Percentiles rank a stretch among this genome's conserved stretches.
Evolutionary conservation across 2,888 invertebrate genomes (phyloP).

Genomic region (Nyleta sp.): DNA sequence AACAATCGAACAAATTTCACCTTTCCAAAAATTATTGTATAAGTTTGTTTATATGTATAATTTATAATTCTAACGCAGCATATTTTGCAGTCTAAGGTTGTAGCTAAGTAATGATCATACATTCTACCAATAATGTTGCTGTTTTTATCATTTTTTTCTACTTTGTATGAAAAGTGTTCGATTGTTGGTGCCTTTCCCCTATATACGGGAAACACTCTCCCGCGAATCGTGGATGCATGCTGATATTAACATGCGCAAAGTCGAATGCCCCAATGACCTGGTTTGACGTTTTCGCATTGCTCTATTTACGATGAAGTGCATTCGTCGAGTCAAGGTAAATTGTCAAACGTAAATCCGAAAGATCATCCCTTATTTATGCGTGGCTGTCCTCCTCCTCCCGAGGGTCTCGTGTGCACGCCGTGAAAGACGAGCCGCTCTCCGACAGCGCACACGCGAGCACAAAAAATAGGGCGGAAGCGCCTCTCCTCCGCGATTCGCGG

Average conservation of each 20-base stretch:
- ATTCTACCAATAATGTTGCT: too few relatives aligned
- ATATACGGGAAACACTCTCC: slow-evolving; percentile 23
- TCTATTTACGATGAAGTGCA: slow-evolving; percentile 55
- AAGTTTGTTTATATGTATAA: too few relatives aligned
- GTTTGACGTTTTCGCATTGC: slow-evolving; percentile 70
- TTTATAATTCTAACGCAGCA: too few relatives aligned
- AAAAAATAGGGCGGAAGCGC: too few relatives aligned
- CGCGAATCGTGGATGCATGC: slow-evolving; percentile 27
- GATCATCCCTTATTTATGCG: slow-evolving; percentile 61
- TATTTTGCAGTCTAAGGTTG: too few relatives aligned
- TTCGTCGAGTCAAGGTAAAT: slow-evolving; percentile 57
- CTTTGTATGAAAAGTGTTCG: too few relatives aligned
- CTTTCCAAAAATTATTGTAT: too few relatives aligned
- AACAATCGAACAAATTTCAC: too few relatives aligned
- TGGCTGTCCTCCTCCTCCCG: slow-evolving; percentile 32
- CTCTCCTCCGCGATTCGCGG: too few relatives aligned
- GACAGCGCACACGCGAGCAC: too few relatives aligned
- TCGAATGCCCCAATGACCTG: slow-evolving; percentile 79
- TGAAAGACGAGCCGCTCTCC: slow-evolving; percentile 19
- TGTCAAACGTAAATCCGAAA: slow-evolving; percentile 58
- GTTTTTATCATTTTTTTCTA: too few relatives aligned
- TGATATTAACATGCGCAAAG: slow-evolving; percentile 59
- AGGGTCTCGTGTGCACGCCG: slow-evolving; percentile 11
- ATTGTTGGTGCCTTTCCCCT: background rate
- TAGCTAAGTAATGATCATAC: too few relatives aligned